phyloP scores from a whole-genome alignment of 2,888 invertebrate genomes.

The Andricus curvator region DNA sequence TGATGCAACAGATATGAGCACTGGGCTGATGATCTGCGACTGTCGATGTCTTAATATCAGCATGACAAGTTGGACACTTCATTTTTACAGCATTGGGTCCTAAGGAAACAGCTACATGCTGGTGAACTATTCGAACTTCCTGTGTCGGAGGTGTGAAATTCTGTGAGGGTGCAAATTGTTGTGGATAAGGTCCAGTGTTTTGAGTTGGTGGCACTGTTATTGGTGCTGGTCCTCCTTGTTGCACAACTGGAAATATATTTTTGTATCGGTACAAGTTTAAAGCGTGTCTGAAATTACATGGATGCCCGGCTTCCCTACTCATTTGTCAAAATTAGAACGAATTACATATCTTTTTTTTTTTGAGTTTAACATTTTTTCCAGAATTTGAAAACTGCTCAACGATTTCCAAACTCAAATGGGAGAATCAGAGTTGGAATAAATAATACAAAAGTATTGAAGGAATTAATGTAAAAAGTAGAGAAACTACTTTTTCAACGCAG shows the following conservation, averaged over 20 bases:
- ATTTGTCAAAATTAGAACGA: too few relatives aligned
- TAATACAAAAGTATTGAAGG: too few relatives aligned
- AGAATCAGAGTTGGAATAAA: too few relatives aligned
- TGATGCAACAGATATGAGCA: constrained; percentile 78
- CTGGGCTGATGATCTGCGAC: constrained; percentile 77
- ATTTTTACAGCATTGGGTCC: constrained; percentile 74
- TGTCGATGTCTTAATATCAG: constrained; percentile 78
- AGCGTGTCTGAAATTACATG: background rate
- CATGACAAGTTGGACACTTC: constrained; percentile 77
- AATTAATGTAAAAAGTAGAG: too few relatives aligned
- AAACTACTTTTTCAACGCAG: too few relatives aligned
- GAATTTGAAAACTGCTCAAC: too few relatives aligned
- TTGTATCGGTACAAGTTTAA: background rate
- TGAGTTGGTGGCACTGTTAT: constrained; percentile 53
- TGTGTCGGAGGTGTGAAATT: constrained; percentile 57
- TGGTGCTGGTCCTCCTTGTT: constrained; percentile 55
- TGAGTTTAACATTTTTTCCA: too few relatives aligned
- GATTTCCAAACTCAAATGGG: too few relatives aligned
- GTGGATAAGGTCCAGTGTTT: constrained; percentile 48
- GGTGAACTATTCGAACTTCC: constrained; percentile 68
- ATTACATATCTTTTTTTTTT: too few relatives aligned
- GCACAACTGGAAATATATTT: constrained; percentile 16
- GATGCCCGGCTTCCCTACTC: too few relatives aligned
- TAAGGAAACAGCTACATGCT: constrained; percentile 66
- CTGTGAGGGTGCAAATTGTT: constrained; percentile 51